Evolutionary conservation across 30 jellyfish, hydroid and myxozoan genomes (phyloP).

Genomic region (Haliclystus octoradiatus): DNA sequence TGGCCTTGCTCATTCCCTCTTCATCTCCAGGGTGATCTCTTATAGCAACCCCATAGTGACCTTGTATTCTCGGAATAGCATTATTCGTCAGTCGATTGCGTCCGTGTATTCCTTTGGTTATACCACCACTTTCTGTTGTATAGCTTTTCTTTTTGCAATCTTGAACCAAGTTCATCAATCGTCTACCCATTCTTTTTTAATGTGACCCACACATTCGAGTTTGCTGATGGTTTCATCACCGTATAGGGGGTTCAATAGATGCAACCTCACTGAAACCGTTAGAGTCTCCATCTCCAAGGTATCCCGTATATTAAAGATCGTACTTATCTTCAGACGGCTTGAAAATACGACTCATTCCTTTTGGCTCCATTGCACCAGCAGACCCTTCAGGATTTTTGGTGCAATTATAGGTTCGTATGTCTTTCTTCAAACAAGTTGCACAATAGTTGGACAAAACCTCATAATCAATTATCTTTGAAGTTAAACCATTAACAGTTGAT

Average conservation of each 20-base stretch:
- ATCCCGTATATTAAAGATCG: constrained; percentile 12
- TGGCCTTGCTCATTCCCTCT: no score
- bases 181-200: background rate
- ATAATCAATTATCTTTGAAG: background rate
- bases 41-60: background rate
- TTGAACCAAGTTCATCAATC: background rate
- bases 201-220: background rate
- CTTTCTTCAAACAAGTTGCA: no score
- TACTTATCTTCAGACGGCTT: no score
- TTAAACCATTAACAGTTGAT: background rate
- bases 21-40: constrained; percentile 1
- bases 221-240: background rate
- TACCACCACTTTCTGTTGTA: background rate
- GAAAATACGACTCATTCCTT: no score
- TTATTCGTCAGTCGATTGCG: background rate
- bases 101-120: background rate
- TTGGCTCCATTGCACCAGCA: constrained; percentile 34
- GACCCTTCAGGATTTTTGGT: constrained; percentile 11
- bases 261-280: no score
- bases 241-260: background rate
- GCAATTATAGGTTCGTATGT: no score
- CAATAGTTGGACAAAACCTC: background rate
- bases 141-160: background rate
- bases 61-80: background rate
- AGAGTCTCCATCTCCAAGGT: no score